Base-by-base conservation (phyloP, 2,113 vertebrate genomes). In the Aplodontia rufa region DNA sequence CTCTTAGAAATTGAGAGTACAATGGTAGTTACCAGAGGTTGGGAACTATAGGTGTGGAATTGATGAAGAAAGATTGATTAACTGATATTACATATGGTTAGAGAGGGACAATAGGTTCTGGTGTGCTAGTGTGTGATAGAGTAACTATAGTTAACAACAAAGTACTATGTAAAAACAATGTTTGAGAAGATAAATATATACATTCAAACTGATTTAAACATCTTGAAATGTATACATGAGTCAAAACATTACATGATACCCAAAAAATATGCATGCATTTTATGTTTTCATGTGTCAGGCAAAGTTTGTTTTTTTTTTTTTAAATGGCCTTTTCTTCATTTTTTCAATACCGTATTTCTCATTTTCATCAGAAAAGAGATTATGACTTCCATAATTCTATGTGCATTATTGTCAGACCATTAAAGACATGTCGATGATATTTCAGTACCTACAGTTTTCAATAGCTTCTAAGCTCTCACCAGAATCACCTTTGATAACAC, bases 1-100 rank as follows among this genome's bases (percentile, higher is more conserved):
- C 32, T 62, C 8, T n/a, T n/a, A 11, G 42, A 75, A n/a, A 17
- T 14, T 47, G 17, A 55, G 55, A 58, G 1, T 58, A 58, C 55
- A 42, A 14, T 55, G 37, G 3, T 71, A 9, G 9, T 28, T 10
- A 42, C 0, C 0, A 13, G 37, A 58, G 6, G 3, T 30, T 30
- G 4, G 17, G 8, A 68, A 11, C 13, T 16, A 51, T 7, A n/a
- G 20, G 6, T n/a, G 13, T 14, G 22, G 26, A n/a, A n/a, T n/a
- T 9, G 42, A 47, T 28, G 16, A 13, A 3, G 24, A 37, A 84
- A 49, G 13, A 1, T 30, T 51, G 14, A 58, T 26, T 10, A n/a
- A 12, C 28, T 24, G n/a, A 0, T 37, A 47, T 20, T 68, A 69
- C 19, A n/a, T n/a, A n/a, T n/a, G n/a, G 12, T 5, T 24, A 24